Evolutionary conservation across 2,888 invertebrate species (phyloP), one percentile per base, ranked within the genome.

Genomic region (Acanthosepion pharaonis): DNA sequence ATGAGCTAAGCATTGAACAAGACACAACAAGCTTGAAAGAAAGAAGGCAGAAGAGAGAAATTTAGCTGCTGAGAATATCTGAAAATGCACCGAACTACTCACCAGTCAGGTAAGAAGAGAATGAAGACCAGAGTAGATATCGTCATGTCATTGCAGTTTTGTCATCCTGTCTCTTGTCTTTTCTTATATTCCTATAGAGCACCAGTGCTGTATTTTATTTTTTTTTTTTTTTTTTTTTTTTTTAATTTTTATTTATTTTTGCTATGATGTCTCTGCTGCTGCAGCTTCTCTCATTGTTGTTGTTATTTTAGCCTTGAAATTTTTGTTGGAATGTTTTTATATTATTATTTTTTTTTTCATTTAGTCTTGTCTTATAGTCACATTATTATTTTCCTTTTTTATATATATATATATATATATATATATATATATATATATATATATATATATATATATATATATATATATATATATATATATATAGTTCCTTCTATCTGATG

Each of bases 1-100:
- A 78, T 78, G 78, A 78, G 78, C 78, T 78, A 78, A 78, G 78
- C 78, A 78, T 78, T 78, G 78, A 78, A 78, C 78, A 78, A 78
- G 78, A 78, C 78, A 78, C 78, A 78, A 78, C 78, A 78, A 78
- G 78, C 78, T 78, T 78, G 78, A 78, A 78, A 78, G 78, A 78
- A 78, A 78, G 78, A 78, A 78, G 78, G 78, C 78, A 78, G 78
- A 59, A 78, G 78, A 78, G n/a, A 78, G 78, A 78, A n/a, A 78
- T 78, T 78, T 78, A 78, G 78, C 78, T n/a, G 78, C 78, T 78
- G 78, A 78, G 78, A 78, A 78, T 33, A 78, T 78, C 78, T 78
- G 78, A 78, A 78, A 78, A 78, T 78, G 78, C 78, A 78, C n/a
- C 78, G 78, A 78, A 78, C 78, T n/a, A 78, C n/a, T 33, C 78